Base-by-base conservation (phyloP, 53 echinoderm and acorn worm genomes). In the Crossaster papposus region DNA sequence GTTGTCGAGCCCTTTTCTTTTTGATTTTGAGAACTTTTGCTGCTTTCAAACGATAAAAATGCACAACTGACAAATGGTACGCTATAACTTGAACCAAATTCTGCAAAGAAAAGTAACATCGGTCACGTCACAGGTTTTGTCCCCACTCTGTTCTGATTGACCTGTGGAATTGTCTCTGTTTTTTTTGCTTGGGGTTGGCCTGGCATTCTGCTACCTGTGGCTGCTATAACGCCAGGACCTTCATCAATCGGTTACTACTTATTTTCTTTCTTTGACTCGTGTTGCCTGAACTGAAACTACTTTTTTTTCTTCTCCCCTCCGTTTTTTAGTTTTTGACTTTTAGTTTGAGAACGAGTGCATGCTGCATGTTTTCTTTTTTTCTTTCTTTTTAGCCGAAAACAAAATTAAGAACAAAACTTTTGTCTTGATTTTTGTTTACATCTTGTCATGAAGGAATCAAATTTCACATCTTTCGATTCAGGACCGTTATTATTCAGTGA, bases 221-320 rank as follows among this genome's bases (percentile, higher is more conserved):
- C 90, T 76, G 83, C 78, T 64, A 90, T 82, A 80, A 82, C 85
- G 83, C 33, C 91, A 85, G 91, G 84, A 91, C 91, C 85, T 36
- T 78, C 91, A 85, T 91, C 65, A 83, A 84, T 77, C 76, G 91
- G 91, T 91, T 91, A 91, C 85, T 91, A 91, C 84, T 83, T 91
- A 85, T 79, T 91, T 78, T 91, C 72, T 90, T 72, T 87, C 77
- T 77, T 87, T 87, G 87, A 36, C 68, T 91, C 79, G 76, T 28
- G 22, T 77, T 77, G 65, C 72, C 35, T 34, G 83, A 79, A 78
- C 79, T 91, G 91, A 54, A 7, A 76, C 30, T 55, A 32, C 31
- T 73, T 85, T 26, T 5, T 53, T 85, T 51, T 85, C n/a, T 83
- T 71, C n/a, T 44, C 0, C 5, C 37, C 17, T 17, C 65, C 12